Percentiles rank a stretch among this genome's conserved stretches.
Evolutionary conservation across 1,140 invertebrate genomes (phyloP).

Genomic region (Caenorhabditis tropicalis): DNA sequence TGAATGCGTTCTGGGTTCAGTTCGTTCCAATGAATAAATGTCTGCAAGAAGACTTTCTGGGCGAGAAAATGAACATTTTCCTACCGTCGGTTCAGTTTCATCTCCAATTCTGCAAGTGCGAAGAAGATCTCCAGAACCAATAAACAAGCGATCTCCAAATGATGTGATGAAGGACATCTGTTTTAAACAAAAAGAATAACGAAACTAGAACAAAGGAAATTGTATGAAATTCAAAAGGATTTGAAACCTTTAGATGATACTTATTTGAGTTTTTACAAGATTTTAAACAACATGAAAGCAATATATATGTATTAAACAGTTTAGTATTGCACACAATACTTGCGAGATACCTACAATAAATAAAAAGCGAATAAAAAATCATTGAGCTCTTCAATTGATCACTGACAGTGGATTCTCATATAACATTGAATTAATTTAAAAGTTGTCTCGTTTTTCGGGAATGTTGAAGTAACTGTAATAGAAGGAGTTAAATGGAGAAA

Average conservation of each 20-base stretch:
- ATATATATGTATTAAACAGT: not conserved
- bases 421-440: not conserved
- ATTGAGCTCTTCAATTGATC: not conserved
- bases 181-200: not conserved
- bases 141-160: not conserved
- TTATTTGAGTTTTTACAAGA: not conserved
- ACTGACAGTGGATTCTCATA: not conserved
- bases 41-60: not conserved
- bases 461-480: slow-evolving; percentile 45
- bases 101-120: slow-evolving; percentile 35
- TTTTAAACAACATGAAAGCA: not conserved
- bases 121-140: slow-evolving; percentile 1
- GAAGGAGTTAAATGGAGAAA: not conserved
- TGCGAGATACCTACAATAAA: not conserved
- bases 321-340: not conserved
- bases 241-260: not conserved
- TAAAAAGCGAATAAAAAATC: not conserved
- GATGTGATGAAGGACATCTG: slow-evolving; percentile 24
- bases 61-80: not conserved
- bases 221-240: not conserved
- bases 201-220: not conserved
- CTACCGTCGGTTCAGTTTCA: not conserved
- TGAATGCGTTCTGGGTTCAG: slow-evolving; percentile 15
- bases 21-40: not conserved
- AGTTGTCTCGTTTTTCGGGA: not conserved